A percentile compares a stretch with the other conserved stretches of the same genome.
Conservation (phyloP, 1,140 invertebrate species). For the Hyles euphorbiae region DNA sequence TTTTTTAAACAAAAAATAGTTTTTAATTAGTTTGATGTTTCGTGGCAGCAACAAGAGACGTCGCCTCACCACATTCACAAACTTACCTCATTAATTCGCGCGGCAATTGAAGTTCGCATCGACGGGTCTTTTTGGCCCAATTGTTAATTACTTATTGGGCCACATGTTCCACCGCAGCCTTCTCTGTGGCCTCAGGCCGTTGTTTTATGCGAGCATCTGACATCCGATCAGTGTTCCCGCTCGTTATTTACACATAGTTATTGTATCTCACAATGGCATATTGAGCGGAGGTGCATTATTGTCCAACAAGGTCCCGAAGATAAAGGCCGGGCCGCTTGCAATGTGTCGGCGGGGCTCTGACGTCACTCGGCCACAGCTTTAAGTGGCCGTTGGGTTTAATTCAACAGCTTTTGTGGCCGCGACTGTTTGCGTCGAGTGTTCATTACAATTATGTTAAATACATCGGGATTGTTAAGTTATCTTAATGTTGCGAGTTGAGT, state of each 20-base stretch:
- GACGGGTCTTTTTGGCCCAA: no score
- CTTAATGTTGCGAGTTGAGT: neutral
- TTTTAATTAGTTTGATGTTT: no score
- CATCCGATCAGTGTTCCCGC: constrained; percentile 7
- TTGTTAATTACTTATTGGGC: no score
- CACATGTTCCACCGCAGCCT: no score
- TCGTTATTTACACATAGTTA: constrained; percentile 14
- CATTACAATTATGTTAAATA: constrained; percentile 7
- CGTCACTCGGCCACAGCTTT: constrained; percentile 10
- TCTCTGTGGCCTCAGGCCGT: constrained; percentile 14
- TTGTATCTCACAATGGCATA: constrained; percentile 14
- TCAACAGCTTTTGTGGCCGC: constrained; percentile 5
- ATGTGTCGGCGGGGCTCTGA: constrained; percentile 24
- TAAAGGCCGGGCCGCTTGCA: constrained; percentile 18
- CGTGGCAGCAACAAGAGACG: no score
- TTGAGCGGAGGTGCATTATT: constrained; percentile 20
- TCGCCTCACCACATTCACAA: no score
- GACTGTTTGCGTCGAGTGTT: constrained; percentile 6
- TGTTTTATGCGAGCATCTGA: constrained; percentile 28
- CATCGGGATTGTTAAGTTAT: neutral
- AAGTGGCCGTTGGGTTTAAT: constrained; percentile 16
- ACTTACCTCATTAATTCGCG: no score
- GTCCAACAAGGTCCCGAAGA: constrained; percentile 19
- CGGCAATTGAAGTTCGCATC: no score
- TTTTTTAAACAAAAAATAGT: no score